phyloP scores from a whole-genome alignment of 2,888 invertebrate genomes.

The Dynastes hyllus region DNA sequence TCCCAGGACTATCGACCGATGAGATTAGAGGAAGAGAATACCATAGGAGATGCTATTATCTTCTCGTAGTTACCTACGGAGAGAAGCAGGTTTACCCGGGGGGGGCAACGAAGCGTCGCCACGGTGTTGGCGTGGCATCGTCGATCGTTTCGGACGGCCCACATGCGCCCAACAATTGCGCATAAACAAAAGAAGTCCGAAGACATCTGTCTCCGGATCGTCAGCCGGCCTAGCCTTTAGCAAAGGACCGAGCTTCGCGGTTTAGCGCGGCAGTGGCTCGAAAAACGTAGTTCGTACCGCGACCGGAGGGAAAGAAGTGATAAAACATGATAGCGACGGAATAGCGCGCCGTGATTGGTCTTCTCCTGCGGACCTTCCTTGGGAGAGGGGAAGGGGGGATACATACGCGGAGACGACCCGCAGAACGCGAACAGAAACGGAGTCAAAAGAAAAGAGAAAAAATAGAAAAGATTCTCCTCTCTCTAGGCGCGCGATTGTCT shows the following conservation, averaged over 20 bases:
- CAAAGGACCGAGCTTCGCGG: slow-evolving; percentile 50
- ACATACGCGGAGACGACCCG: slow-evolving; percentile 61
- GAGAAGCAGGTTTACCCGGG: background rate
- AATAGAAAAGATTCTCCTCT: slow-evolving; percentile 56
- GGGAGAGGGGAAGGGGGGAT: slow-evolving; percentile 62
- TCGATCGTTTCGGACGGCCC: slow-evolving; percentile 58
- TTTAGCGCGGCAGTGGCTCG: background rate
- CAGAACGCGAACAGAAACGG: too few species aligned
- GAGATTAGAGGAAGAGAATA: too few species aligned
- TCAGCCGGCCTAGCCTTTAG: slow-evolving; percentile 8
- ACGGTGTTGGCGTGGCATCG: slow-evolving; percentile 67
- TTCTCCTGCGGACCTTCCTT: slow-evolving; percentile 61
- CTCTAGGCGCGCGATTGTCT: slow-evolving; percentile 31
- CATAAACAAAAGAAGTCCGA: slow-evolving; percentile 62
- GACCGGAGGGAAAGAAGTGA: slow-evolving; percentile 66
- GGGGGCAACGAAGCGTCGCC: slow-evolving; percentile 60
- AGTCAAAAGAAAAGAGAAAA: too few species aligned
- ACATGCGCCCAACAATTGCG: slow-evolving; percentile 65
- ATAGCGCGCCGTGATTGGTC: slow-evolving; percentile 69
- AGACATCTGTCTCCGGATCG: slow-evolving; percentile 61
- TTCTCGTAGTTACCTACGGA: background rate
- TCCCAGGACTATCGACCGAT: background rate
- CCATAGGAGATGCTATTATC: slow-evolving; percentile 5
- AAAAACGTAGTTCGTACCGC: slow-evolving; percentile 52
- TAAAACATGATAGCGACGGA: slow-evolving; percentile 70